Conservation (phyloP, 2,797 vertebrate genomes). For the Pseudochaenichthys georgianus region DNA sequence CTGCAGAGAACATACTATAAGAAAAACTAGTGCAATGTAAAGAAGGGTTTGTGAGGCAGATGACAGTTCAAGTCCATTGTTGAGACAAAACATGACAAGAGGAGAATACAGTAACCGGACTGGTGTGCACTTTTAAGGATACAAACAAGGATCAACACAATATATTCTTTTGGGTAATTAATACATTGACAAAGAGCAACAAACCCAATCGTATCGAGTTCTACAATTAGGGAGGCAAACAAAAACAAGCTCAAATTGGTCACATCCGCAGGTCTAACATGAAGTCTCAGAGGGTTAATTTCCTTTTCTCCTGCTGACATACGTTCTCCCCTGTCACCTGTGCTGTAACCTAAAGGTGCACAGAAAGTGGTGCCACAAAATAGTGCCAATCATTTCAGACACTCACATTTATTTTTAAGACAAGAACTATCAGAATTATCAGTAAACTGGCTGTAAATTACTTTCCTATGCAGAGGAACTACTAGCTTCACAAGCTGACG, state of each 20-base stretch:
- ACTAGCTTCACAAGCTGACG: conserved; percentile 48
- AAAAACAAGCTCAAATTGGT: neutral
- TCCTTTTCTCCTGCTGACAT: neutral
- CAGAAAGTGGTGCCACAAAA: neutral
- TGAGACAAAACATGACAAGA: too few relatives aligned
- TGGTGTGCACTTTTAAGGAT: neutral
- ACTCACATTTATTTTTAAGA: too few relatives aligned
- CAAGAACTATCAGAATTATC: neutral
- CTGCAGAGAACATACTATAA: neutral
- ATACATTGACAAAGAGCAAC: neutral
- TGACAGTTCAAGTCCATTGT: too few relatives aligned
- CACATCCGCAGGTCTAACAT: neutral
- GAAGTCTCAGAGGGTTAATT: neutral
- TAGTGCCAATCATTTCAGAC: neutral
- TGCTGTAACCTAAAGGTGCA: neutral
- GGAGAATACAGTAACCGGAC: too few relatives aligned
- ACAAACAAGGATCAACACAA: neutral
- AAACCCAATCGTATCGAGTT: too few relatives aligned
- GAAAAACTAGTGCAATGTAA: neutral
- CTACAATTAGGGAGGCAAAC: neutral
- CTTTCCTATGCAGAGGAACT: conserved; percentile 12
- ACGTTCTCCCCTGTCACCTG: neutral
- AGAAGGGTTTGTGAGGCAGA: neutral
- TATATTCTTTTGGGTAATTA: neutral
- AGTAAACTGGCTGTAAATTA: conserved; percentile 1